Evolutionary conservation across 2,113 vertebrate genomes (phyloP), one percentile per base, ranked within the genome.

Genomic region (Melospiza georgiana): DNA sequence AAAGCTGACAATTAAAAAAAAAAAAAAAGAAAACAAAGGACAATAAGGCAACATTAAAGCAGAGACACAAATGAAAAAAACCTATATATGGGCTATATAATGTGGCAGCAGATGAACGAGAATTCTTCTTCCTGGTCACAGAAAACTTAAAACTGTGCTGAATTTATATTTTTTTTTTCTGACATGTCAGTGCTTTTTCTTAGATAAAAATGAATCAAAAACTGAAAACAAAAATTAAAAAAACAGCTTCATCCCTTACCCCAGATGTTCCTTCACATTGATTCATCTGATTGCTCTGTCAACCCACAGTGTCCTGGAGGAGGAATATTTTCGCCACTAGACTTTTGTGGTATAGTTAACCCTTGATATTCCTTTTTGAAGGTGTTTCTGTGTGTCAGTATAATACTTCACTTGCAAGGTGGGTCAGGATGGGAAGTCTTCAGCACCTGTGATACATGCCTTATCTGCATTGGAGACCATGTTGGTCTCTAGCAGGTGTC

Each of bases 61-160:
- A 73, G 21, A 28, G 23, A 71, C 37, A 77, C 12, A 74, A 75
- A 44, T 39, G 2, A n/a, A 86, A 52, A 24, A 2, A 11, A 41
- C 0, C 1, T 39, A 3, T 51, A 19, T 20, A n/a, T 2, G 0
- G 10, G 19, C 23, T 80, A 48, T 15, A 49, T 48, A 54, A 35
- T 54, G 7, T 73, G 22, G 13, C 10, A 71, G 8, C 17, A 79
- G 37, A 41, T 35, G 21, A 73, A 68, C 22, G 6, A 28, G 33
- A 81, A 68, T 46, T 22, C 4, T 84, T 21, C 23, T 31, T 67
- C 28, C 31, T 59, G 6, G 8, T 46, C 24, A n/a, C 24, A 72
- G 31, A 44, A 83, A 66, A 67, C 9, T 21, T 59, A n/a, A 46
- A 79, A 52, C 3, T 0, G 3, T 39, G 78, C 30, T 43, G 12